Evolutionary conservation across 2,888 invertebrate species (phyloP).

Genomic region (Drosophila colorata): DNA sequence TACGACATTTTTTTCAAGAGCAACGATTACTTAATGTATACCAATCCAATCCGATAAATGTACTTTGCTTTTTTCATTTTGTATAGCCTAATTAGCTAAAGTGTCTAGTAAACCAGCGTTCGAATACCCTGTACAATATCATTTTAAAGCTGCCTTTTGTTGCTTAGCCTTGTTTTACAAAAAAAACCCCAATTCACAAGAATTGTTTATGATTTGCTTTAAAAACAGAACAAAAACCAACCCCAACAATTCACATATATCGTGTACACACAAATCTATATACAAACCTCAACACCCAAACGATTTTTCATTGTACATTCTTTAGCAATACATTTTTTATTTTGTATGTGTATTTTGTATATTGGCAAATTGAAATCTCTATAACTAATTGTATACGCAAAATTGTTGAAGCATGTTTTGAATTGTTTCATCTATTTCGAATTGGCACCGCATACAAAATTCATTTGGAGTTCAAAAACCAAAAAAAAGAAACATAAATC

Average conservation of each 20-base stretch:
- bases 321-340: background rate
- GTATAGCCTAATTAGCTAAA: constrained; percentile 33
- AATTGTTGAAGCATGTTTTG: constrained; percentile 63
- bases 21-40: constrained; percentile 23
- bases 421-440: constrained; percentile 48
- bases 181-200: constrained; percentile 7
- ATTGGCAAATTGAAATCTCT: constrained; percentile 52
- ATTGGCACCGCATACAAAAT: constrained; percentile 61
- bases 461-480: constrained; percentile 2
- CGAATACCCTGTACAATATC: constrained; percentile 23
- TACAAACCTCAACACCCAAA: constrained; percentile 11
- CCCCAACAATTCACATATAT: constrained; percentile 18
- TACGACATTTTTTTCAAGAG: constrained; percentile 44
- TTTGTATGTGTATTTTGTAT: constrained; percentile 7
- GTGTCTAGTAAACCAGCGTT: constrained; percentile 15
- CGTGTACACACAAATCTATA: constrained; percentile 4
- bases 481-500: constrained; percentile 12
- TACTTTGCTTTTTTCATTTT: constrained; percentile 20
- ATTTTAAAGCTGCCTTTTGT: constrained; percentile 39
- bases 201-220: constrained; percentile 37
- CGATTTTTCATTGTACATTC: constrained; percentile 9
- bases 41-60: constrained; percentile 21
- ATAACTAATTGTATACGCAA: constrained; percentile 34
- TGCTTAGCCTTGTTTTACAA: constrained; percentile 34
- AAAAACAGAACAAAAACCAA: constrained; percentile 2